A percentile compares a stretch with the other conserved stretches of the same genome.
phyloP scores from a whole-genome alignment of 2,888 invertebrate genomes.

The Microctonus aethiopoides region DNA sequence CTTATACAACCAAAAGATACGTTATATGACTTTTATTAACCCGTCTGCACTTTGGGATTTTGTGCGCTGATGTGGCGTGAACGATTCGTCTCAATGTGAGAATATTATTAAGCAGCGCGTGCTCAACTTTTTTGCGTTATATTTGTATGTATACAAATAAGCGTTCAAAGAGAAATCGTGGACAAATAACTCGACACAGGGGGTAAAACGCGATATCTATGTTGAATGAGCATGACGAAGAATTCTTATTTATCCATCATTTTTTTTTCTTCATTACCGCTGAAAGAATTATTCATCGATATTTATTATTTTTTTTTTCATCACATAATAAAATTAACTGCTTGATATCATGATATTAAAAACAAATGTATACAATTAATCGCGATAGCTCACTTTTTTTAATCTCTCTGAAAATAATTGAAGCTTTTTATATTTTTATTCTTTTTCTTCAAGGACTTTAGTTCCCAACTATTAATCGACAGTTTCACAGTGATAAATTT shows the following conservation, averaged over 20 bases:
- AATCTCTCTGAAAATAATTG: background rate
- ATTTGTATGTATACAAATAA: background rate
- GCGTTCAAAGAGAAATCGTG: conserved; percentile 34
- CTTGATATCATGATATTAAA: background rate
- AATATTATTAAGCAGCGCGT: conserved; percentile 54
- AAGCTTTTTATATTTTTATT: conserved; percentile 13
- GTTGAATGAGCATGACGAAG: conserved; percentile 33
- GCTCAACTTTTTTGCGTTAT: conserved; percentile 31
- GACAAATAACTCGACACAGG: conserved; percentile 53
- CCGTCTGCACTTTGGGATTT: conserved; percentile 38
- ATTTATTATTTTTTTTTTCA: background rate
- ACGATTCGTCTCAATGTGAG: conserved; percentile 53
- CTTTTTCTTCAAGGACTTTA: background rate
- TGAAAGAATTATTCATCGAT: background rate
- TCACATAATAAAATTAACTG: background rate
- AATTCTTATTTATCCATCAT: conserved; percentile 6
- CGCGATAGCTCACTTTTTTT: background rate
- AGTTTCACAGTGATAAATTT: conserved; percentile 6
- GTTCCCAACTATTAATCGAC: conserved; percentile 1
- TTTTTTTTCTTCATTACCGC: background rate
- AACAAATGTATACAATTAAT: background rate
- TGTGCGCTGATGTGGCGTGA: conserved; percentile 47
- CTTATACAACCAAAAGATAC: conserved; percentile 41
- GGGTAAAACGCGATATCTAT: conserved; percentile 34
- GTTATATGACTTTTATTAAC: conserved; percentile 42